Evolutionary conservation across 2,888 invertebrate genomes (phyloP).

Genomic region (Coecobrya sp.): DNA sequence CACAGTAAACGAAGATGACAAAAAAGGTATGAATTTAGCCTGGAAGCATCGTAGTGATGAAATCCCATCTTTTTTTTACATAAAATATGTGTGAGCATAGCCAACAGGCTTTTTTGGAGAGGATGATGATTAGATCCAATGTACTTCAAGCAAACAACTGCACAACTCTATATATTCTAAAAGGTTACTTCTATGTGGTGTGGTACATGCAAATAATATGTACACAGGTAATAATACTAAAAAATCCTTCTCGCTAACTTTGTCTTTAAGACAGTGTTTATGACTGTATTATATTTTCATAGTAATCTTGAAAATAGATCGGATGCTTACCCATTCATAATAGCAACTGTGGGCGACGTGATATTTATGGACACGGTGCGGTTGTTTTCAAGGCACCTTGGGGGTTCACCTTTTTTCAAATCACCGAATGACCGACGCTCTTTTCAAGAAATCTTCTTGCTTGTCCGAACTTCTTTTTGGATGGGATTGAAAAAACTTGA

Average conservation of each 20-base stretch:
- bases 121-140: conserved; percentile 15
- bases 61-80: conserved; percentile 73
- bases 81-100: conserved; percentile 67
- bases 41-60: conserved; percentile 72
- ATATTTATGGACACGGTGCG: conserved; percentile 51
- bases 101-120: conserved; percentile 52
- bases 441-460: neutral
- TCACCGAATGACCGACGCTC: conserved; percentile 3
- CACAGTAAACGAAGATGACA: conserved; percentile 68
- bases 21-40: conserved; percentile 78
- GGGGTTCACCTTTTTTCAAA: conserved; percentile 64
- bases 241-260: neutral
- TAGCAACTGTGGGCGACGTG: conserved; percentile 31
- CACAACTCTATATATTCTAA: neutral
- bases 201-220: conserved; percentile 55
- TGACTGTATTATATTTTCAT: conserved; percentile 39
- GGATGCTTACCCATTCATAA: conserved; percentile 56
- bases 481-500: conserved; percentile 39
- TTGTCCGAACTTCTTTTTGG: neutral
- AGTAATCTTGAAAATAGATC: conserved; percentile 44
- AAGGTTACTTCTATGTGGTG: too few relatives aligned
- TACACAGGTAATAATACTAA: conserved; percentile 30
- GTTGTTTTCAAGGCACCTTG: conserved; percentile 55
- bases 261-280: conserved; percentile 24
- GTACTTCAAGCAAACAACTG: neutral